Base-by-base conservation (phyloP, 2,113 vertebrate species). In the Apistogramma diplotaenia region DNA sequence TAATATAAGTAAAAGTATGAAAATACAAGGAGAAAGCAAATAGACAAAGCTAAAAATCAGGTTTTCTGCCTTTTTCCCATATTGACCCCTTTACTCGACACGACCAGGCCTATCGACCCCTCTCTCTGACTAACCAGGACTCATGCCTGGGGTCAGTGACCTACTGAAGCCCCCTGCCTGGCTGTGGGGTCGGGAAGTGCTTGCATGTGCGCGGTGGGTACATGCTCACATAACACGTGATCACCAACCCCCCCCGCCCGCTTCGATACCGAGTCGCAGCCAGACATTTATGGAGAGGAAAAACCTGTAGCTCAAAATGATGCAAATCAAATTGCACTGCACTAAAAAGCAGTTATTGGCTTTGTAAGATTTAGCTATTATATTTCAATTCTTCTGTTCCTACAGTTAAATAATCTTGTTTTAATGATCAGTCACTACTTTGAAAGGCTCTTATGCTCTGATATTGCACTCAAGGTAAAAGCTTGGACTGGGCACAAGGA, bases 21-120 rank as follows among this genome's bases (percentile, higher is more conserved):
- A 5, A 70, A 13, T 67, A 29, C 5, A 57, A 51, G 2, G 73
- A 19, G 37, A 19, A 71, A 6, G 9, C 31, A 29, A 78, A 57
- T 31, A 4, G 55, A 53, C 71, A 58, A 53, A 19, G 58, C 70
- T 6, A 33, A 77, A 72, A 62, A 43, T 51, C 43, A 46, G 25
- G 16, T 49, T 80, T 33, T 82, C 31, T 76, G 54, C 21, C 15
- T n/a, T 53, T 77, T 19, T 8, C 58, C 57, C 62, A 0, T 73
- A 80, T 84, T 78, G 85, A 89, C 80, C 77, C 74, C 51, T 55
- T 31, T 61, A 23, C 83, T 25, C 49, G 60, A 54, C 71, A 65
- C 53, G 53, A 70, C 59, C 74, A 70, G 72, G 83, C 84, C 56
- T 62, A 89, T 91, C 83, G 81, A 92, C 88, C 83, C 70, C 76